Conservation (phyloP, 2,888 invertebrate species). For the Drosophila kuntzei region DNA sequence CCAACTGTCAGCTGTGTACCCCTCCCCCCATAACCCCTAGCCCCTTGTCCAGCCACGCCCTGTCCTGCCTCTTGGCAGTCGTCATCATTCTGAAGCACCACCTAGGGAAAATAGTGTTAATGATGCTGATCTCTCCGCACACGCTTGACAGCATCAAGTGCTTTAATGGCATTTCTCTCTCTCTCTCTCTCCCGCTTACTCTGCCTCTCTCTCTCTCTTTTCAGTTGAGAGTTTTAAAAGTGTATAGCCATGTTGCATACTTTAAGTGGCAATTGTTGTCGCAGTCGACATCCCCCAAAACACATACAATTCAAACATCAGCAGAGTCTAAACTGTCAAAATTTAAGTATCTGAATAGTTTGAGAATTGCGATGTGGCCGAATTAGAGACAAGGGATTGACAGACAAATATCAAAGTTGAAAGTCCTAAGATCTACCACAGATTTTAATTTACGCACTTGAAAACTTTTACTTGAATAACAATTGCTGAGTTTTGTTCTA, state of each 20-base stretch:
- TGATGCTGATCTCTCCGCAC: conserved; percentile 75
- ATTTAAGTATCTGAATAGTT: conserved; percentile 1
- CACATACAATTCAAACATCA: conserved; percentile 35
- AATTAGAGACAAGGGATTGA: neutral
- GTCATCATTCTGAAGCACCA: conserved; percentile 67
- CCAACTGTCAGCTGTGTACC: conserved; percentile 15
- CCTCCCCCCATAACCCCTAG: neutral
- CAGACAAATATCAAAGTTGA: conserved; percentile 15
- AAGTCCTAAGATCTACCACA: neutral
- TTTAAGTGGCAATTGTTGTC: conserved; percentile 64
- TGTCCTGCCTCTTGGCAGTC: conserved; percentile 14
- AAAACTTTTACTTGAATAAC: neutral
- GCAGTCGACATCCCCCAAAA: conserved; percentile 11
- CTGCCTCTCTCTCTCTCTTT: neutral
- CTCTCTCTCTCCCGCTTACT: conserved; percentile 2
- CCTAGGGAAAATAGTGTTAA: conserved; percentile 80
- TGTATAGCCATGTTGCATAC: conserved; percentile 56
- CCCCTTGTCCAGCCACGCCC: neutral
- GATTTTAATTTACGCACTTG: neutral
- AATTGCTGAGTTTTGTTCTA: neutral
- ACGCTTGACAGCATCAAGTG: conserved; percentile 62
- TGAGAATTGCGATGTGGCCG: neutral
- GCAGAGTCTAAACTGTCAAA: neutral
- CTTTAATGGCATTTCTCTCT: conserved; percentile 60
- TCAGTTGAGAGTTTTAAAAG: conserved; percentile 53